phyloP scores from a whole-genome alignment of 2,888 invertebrate species.

The Chalcosyrphus nemorum region DNA sequence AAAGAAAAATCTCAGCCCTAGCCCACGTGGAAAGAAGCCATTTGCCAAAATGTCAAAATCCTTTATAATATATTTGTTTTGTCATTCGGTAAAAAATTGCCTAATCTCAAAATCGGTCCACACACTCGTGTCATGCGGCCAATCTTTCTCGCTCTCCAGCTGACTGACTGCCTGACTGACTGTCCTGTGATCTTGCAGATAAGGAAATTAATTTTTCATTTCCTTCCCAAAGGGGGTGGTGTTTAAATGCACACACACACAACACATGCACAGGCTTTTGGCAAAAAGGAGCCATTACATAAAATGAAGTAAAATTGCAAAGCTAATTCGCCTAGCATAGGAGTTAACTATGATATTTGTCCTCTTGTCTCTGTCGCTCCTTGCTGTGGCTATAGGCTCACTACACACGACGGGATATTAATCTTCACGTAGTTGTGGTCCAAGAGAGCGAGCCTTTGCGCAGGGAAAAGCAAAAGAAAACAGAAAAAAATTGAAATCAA shows the following conservation, averaged over 20 bases:
- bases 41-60: conserved; percentile 74
- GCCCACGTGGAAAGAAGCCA: conserved; percentile 68
- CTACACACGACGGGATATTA: conserved; percentile 68
- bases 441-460: conserved; percentile 36
- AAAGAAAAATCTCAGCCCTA: neutral
- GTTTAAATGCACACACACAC: too few species aligned
- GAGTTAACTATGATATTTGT: conserved; percentile 63
- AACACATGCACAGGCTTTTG: neutral
- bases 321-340: conserved; percentile 57
- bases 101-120: conserved; percentile 72
- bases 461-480: conserved; percentile 35
- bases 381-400: conserved; percentile 43
- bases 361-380: conserved; percentile 43
- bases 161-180: conserved; percentile 71
- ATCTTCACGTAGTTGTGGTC: conserved; percentile 60
- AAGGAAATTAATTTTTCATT: conserved; percentile 70
- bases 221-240: conserved; percentile 47
- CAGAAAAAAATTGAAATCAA: conserved; percentile 64
- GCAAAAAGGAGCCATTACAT: conserved; percentile 46
- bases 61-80: conserved; percentile 74
- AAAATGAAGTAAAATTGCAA: conserved; percentile 63
- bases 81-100: conserved; percentile 73
- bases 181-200: conserved; percentile 64
- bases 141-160: conserved; percentile 12
- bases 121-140: conserved; percentile 27